Evolutionary conservation across 2,113 vertebrate genomes (phyloP).

Genomic region (Cephalopterus ornatus): DNA sequence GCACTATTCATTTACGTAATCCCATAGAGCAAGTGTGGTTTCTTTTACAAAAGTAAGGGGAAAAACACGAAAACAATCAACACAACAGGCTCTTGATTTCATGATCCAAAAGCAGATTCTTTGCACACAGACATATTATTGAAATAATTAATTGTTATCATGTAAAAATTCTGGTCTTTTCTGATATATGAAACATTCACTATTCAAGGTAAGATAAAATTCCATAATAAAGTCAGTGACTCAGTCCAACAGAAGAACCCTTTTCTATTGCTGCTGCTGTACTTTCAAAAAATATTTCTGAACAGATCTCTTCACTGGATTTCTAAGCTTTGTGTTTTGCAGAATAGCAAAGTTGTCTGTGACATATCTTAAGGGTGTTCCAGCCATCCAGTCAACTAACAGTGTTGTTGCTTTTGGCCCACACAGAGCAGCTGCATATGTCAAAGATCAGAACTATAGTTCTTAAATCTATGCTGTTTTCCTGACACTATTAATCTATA

Average conservation of each 20-base stretch:
- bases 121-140: not conserved
- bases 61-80: fast-evolving
- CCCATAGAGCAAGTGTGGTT: not conserved
- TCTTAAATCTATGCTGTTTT: not conserved
- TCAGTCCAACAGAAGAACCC: not conserved
- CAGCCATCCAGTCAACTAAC: not conserved
- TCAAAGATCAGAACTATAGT: not conserved
- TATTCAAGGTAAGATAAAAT: not conserved
- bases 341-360: not conserved
- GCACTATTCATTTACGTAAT: not conserved
- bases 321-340: not conserved
- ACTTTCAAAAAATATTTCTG: not conserved
- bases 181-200: not conserved
- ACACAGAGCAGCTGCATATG: not conserved
- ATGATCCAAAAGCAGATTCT: not conserved
- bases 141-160: not conserved
- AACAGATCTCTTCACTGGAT: not conserved
- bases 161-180: not conserved
- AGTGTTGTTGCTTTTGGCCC: not conserved
- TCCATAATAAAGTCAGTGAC: not conserved
- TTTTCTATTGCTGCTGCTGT: not conserved
- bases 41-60: not conserved
- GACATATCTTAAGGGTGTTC: not conserved
- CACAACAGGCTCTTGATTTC: not conserved
- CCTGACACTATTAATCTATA: not conserved